Base-by-base conservation (phyloP, 2,888 invertebrate species). In the Tenthredo notha region DNA sequence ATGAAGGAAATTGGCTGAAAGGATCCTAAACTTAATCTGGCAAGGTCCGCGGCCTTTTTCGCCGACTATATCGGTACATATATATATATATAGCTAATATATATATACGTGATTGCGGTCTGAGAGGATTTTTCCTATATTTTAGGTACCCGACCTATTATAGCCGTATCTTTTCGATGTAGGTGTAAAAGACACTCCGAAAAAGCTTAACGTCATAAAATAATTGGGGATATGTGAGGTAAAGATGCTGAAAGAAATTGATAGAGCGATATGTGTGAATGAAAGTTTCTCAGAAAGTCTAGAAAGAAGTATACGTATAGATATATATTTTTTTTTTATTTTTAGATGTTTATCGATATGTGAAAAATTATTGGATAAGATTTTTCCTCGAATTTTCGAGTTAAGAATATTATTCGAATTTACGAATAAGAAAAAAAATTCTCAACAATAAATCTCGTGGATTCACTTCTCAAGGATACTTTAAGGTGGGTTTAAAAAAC, bases 101-200 rank as follows among this genome's bases (percentile, higher is more conserved):
- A 21, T 40, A 40, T 40, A 40, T n/a, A 80, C 78, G 47, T 40
- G 61, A 40, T 58, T n/a, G 33, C 78, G 78, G 58, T 58, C n/a
- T 80, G 40, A 80, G 80, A 80, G 80, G 80, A 80, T 80, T 80
- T 80, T 80, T 80, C 7, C 78, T 58, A 15, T 58, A 80, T 80
- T 61, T 40, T 25, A n/a, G 61, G 10, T 6, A 21, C 58, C 21
- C 47, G 10, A 47, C 40, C 43, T 43, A 75, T 40, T 47, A 70
- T 43, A 75, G 75, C 47, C 21, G 37, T 40, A 80, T 80, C 37
- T 58, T 21, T 21, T 58, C 80, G 61, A 50, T 25, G 47, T 77
- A 33, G 12, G 77, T 80, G 18, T n/a, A 40, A 80, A 12, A 15
- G n/a, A 21, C 61, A 80, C 40, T 80, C 25, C 18, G 58, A 61